Percentiles rank a stretch among this genome's conserved stretches.
Conservation (phyloP, 1,140 invertebrate species). For the Pomacea maculata region DNA sequence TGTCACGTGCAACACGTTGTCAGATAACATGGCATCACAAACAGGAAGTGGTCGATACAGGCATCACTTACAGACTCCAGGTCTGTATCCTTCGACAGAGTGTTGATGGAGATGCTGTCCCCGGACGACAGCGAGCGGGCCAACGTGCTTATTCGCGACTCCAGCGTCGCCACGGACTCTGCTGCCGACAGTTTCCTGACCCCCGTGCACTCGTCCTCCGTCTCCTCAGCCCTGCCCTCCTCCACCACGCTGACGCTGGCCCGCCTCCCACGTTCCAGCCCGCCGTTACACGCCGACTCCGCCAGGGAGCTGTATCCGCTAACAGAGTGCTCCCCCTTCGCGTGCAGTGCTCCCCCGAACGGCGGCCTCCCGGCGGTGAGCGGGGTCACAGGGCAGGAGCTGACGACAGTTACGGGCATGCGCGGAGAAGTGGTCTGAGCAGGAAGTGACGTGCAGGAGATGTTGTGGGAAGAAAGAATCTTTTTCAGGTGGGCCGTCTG, state of each 20-base stretch:
- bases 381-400: neutral
- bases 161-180: slow-evolving; percentile 1
- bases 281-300: slow-evolving; percentile 1
- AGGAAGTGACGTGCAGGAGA: neutral
- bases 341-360: neutral
- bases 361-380: neutral
- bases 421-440: neutral
- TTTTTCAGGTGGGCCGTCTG: slow-evolving; percentile 4
- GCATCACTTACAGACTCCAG: slow-evolving; percentile 14
- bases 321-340: slow-evolving; percentile 14
- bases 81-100: neutral
- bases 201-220: neutral
- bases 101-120: neutral
- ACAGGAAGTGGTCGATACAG: neutral
- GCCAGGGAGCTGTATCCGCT: slow-evolving; percentile 22
- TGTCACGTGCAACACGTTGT: neutral
- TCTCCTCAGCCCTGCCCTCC: neutral
- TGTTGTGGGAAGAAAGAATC: neutral
- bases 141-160: slow-evolving; percentile 7
- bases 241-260: neutral
- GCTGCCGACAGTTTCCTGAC: neutral
- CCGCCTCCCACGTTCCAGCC: neutral
- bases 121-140: no score
- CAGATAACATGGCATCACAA: neutral
- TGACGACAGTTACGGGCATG: neutral